phyloP scores from a whole-genome alignment of 2,888 invertebrate genomes.

The Koerneria pararmatus region DNA sequence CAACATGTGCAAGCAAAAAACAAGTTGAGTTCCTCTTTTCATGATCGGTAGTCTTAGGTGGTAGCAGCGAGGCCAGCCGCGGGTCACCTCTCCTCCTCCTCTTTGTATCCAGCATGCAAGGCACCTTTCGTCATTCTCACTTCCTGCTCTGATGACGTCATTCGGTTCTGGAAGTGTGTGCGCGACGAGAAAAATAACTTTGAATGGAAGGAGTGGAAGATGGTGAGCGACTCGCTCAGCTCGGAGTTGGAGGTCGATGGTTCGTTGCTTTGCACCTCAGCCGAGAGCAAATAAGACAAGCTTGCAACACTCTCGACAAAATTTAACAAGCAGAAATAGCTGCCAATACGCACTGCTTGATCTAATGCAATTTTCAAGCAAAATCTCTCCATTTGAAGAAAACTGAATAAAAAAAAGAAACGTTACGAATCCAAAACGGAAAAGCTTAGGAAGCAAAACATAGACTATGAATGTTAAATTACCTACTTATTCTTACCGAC shows the following conservation, averaged over 20 bases:
- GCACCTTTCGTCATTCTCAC: constrained; percentile 93
- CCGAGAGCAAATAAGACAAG: constrained; percentile 5
- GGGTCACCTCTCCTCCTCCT: constrained; percentile 92
- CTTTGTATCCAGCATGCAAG: constrained; percentile 96
- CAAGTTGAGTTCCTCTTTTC: too few relatives aligned
- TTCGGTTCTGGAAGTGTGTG: constrained; percentile 66
- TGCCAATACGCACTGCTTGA: too few relatives aligned
- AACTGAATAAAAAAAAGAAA: too few relatives aligned
- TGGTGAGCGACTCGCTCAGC: constrained; percentile 50
- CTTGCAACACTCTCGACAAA: background rate
- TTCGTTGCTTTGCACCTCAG: constrained; percentile 2
- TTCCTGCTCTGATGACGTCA: constrained; percentile 84
- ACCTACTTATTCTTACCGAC: too few relatives aligned
- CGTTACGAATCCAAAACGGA: too few relatives aligned
- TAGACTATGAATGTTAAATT: too few relatives aligned
- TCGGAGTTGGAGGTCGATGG: constrained; percentile 48
- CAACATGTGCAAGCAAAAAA: too few relatives aligned
- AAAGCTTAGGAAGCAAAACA: too few relatives aligned
- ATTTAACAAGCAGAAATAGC: too few relatives aligned
- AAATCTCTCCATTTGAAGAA: too few relatives aligned
- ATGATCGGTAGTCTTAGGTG: constrained; percentile 22
- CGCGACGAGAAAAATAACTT: constrained; percentile 25
- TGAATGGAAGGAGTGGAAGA: constrained; percentile 53
- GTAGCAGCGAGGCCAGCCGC: constrained; percentile 80
- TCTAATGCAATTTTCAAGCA: too few relatives aligned